Percentiles rank a stretch among this genome's conserved stretches.
phyloP scores from a whole-genome alignment of 2,113 vertebrate genomes.

The Tragelaphus imberbis region DNA sequence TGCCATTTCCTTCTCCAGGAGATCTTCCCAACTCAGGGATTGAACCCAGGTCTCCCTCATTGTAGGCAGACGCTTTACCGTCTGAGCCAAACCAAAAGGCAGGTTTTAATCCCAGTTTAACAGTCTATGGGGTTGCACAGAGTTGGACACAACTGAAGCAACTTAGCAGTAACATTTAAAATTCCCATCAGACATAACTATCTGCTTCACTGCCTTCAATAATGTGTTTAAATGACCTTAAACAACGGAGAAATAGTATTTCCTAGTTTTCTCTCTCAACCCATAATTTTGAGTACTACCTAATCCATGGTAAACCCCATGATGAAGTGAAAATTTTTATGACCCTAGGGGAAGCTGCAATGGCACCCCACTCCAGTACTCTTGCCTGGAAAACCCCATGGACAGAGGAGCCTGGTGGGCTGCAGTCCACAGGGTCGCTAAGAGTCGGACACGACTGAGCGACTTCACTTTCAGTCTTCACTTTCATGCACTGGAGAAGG shows the following conservation, averaged over 20 bases:
- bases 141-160: no score
- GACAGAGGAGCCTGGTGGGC: no score
- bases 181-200: conserved; percentile 65
- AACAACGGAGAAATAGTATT: conserved; percentile 67
- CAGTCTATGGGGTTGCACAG: no score
- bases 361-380: no score
- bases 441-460: no score
- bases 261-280: conserved; percentile 58
- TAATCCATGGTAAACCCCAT: conserved; percentile 56
- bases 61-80: background rate
- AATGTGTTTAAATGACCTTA: conserved; percentile 78
- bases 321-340: conserved; percentile 39
- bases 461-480: no score
- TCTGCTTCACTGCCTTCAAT: conserved; percentile 74
- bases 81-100: conserved; percentile 51
- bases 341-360: background rate
- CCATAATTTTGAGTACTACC: conserved; percentile 61
- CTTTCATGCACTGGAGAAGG: no score
- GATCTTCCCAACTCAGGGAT: background rate
- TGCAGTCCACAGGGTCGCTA: no score
- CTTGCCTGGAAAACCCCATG: no score
- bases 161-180: conserved; percentile 35
- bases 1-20: background rate
- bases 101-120: conserved; percentile 67
- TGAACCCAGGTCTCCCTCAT: background rate